phyloP scores from a whole-genome alignment of 2,888 invertebrate genomes.

The Callyntrura guangdongensis region DNA sequence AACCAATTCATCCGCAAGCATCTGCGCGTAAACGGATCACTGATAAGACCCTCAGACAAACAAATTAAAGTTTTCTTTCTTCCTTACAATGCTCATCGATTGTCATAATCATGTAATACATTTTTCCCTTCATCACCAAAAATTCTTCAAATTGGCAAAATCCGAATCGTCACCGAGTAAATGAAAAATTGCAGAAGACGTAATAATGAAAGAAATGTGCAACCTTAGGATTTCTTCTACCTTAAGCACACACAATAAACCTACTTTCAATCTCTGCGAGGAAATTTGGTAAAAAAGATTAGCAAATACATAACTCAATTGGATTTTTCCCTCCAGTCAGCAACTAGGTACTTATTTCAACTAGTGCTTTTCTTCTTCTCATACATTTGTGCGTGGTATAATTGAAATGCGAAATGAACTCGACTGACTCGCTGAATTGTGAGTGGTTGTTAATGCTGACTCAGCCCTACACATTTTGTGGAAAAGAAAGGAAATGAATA shows the following conservation, averaged over 20 bases:
- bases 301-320: background rate
- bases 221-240: background rate
- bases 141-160: background rate
- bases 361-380: background rate
- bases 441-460: background rate
- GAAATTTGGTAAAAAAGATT: constrained; percentile 11
- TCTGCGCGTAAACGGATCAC: too few relatives aligned
- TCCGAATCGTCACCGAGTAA: background rate
- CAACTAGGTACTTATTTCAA: background rate
- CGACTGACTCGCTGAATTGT: background rate
- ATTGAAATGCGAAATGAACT: too few relatives aligned
- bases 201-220: constrained; percentile 12
- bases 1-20: too few relatives aligned
- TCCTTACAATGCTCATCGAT: background rate
- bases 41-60: too few relatives aligned
- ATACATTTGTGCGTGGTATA: background rate
- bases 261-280: background rate
- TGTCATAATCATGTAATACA: background rate
- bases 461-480: background rate
- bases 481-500: too few relatives aligned
- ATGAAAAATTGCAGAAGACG: constrained; percentile 6
- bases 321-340: constrained; percentile 30
- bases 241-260: too few relatives aligned
- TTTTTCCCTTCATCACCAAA: background rate
- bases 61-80: background rate